These are phyloP conservation scores for Pipa parva DNA, from an alignment of 2,113 vertebrate species.

Conservation along the genomic window DNA sequence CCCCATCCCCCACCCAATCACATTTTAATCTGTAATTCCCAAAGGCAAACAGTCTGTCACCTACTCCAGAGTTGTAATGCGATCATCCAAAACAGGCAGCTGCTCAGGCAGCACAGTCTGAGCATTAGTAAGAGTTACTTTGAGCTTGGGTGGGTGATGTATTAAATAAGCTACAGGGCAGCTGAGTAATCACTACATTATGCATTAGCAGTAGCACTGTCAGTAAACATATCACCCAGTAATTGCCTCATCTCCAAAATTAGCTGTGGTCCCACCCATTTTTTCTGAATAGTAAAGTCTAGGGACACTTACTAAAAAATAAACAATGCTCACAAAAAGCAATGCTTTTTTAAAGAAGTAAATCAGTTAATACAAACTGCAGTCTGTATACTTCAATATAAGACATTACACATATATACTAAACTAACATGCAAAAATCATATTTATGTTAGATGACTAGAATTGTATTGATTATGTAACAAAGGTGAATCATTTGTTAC, in stretches of 20 bases:
- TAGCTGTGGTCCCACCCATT: neutral
- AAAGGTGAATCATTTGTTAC: too few relatives aligned
- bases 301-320: too few relatives aligned
- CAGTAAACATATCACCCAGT: neutral
- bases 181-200: slow-evolving; percentile 6
- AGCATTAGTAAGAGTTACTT: neutral
- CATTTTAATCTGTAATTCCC: slow-evolving; percentile 45
- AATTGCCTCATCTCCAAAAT: neutral
- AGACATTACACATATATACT: too few relatives aligned
- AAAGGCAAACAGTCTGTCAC: slow-evolving; percentile 37
- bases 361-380: neutral
- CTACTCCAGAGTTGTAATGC: slow-evolving; percentile 38
- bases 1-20: slow-evolving; percentile 42
- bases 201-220: neutral
- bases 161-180: neutral
- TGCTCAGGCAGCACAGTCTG: neutral
- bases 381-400: too few relatives aligned
- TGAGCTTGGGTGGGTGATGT: neutral
- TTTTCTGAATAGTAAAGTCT: neutral
- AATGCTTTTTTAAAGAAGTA: neutral
- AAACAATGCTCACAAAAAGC: neutral
- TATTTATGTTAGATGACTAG: neutral
- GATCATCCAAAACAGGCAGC: slow-evolving; percentile 21
- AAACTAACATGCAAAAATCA: neutral
- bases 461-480: too few relatives aligned